Percentiles rank a stretch among this genome's conserved stretches.
phyloP scores from a whole-genome alignment of 2,888 invertebrate species.

The Erebia ligea region DNA sequence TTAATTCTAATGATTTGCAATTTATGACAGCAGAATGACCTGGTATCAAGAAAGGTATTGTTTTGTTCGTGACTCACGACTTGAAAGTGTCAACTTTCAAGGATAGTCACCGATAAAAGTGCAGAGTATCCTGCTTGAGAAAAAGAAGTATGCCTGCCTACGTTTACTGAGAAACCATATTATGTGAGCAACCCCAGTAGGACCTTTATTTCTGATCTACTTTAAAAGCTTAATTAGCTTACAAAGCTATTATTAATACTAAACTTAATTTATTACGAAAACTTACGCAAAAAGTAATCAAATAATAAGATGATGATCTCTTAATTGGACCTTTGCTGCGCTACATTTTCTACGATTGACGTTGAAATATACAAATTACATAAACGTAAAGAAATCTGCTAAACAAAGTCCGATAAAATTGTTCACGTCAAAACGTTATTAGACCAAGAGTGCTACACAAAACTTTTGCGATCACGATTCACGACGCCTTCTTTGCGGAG shows the following conservation, averaged over 20 bases:
- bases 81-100: slow-evolving; percentile 49
- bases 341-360: no score
- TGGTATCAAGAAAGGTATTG: slow-evolving; percentile 44
- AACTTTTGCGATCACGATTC: slow-evolving; percentile 73
- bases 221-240: no score
- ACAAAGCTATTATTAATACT: no score
- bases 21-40: slow-evolving; percentile 43
- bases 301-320: no score
- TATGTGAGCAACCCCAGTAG: no score
- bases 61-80: slow-evolving; percentile 50
- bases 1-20: slow-evolving; percentile 40
- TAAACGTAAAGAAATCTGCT: background rate
- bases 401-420: slow-evolving; percentile 46
- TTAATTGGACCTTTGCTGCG: no score
- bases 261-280: no score
- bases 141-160: background rate
- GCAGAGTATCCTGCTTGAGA: slow-evolving; percentile 29
- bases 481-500: slow-evolving; percentile 59
- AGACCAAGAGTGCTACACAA: slow-evolving; percentile 66
- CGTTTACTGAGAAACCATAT: background rate
- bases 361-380: background rate
- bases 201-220: no score
- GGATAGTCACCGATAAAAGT: slow-evolving; percentile 46
- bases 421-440: slow-evolving; percentile 60
- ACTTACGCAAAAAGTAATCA: no score